Base-by-base conservation (phyloP, 1,140 invertebrate genomes). In the Neocloeon triangulifer region DNA sequence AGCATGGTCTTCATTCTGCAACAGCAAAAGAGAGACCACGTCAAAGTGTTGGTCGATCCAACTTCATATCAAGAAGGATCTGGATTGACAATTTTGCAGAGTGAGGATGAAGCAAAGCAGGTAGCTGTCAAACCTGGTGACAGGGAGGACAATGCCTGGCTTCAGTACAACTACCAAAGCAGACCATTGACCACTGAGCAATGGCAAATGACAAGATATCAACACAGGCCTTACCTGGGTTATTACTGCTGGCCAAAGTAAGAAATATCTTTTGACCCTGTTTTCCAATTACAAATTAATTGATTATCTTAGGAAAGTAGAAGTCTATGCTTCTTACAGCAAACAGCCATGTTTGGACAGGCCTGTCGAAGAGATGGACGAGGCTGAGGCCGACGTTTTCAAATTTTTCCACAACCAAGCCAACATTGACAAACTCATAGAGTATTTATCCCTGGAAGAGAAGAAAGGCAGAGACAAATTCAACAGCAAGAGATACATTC, bases 381-480 rank as follows among this genome's bases (percentile, higher is more conserved):
- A 62, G 12, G 52, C 53, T 8, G 78, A 85, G 42, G 52, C 51
- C 7, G 56, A 65, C 26, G 53, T 91, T 1, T 64, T 65, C 45
- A 54, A 64, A 10, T 77, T 76, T 41, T 82, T 91, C 45, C 62
- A 42, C 0, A 55, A 77, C 41, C 47, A 64, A 10, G 52, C 58
- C 0, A 82, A 75, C 51, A 52, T 92, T 1, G 60, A 72, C 5
- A 69, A 69, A 40, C 54, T 91, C 1, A 59, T 89, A 3, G 55
- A 59, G 2, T 84, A 70, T 48, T 59, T 78, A 18, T 73, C 77
- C 2, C 55, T 89, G 3, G 86, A 92, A 43, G 84, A 89, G 40
- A 75, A 77, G 41, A 88, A 86, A 47, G 78, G 73, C 15, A 69
- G 68, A 27, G 79, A 86, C 39, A 74, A 74, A 46, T 88, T 88